phyloP scores from a whole-genome alignment of 2,888 invertebrate genomes.

The Allygus modestus region DNA sequence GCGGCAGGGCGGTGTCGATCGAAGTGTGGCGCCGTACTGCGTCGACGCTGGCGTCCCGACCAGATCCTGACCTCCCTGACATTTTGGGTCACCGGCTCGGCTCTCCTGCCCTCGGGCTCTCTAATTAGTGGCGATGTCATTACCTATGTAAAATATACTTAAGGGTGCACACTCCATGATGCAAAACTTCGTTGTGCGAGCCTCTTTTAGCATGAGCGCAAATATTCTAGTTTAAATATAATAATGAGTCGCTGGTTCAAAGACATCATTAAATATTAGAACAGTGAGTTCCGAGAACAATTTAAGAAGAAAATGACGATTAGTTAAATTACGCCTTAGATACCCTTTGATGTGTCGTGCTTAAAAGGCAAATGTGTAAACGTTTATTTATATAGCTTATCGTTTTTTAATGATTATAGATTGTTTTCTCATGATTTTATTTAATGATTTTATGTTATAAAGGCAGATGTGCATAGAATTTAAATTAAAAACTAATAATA shows the following conservation, averaged over 20 bases:
- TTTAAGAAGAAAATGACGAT: too few species aligned
- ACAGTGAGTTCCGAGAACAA: too few species aligned
- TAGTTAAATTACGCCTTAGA: too few species aligned
- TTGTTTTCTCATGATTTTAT: too few species aligned
- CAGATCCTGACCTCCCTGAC: slow-evolving; percentile 53
- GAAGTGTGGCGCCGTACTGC: slow-evolving; percentile 43
- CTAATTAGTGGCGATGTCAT: slow-evolving; percentile 47
- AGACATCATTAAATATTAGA: too few species aligned
- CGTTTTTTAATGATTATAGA: too few species aligned
- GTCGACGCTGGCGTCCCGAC: slow-evolving; percentile 61
- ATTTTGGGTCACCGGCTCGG: slow-evolving; percentile 54
- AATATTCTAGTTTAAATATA: neutral
- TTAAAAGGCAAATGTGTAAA: too few species aligned
- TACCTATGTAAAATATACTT: slow-evolving; percentile 43
- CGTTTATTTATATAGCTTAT: too few species aligned
- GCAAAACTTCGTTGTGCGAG: neutral
- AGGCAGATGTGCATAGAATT: too few species aligned
- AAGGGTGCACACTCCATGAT: neutral
- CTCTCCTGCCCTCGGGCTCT: slow-evolving; percentile 40
- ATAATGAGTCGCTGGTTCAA: neutral
- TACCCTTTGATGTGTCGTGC: too few species aligned
- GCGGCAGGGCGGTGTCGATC: slow-evolving; percentile 59
- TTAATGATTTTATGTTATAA: too few species aligned
- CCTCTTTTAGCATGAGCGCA: neutral
- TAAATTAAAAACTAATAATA: too few species aligned